Evolutionary conservation across 2,113 vertebrate species (phyloP).

Genomic region (Cheilinus undulatus): DNA sequence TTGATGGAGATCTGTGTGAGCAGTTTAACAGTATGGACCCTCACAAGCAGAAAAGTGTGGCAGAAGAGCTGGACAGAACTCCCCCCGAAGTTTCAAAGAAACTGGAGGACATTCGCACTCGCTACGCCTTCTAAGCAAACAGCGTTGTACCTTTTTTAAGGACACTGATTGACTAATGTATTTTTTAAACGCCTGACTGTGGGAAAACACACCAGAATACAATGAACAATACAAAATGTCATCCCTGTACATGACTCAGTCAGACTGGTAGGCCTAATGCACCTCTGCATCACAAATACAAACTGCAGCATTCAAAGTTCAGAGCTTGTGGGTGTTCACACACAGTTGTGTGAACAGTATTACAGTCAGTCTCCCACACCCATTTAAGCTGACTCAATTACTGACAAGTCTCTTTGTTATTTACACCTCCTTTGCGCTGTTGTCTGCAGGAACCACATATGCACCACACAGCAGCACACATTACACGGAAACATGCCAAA

Average conservation of each 20-base stretch:
- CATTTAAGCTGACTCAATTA: not conserved
- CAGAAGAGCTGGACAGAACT: conserved; percentile 95
- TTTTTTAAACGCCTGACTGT: not conserved
- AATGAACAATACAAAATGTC: not conserved
- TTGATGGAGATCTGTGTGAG: conserved; percentile 98
- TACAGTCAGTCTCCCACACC: no score
- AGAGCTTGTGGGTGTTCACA: not conserved
- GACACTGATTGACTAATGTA: not conserved
- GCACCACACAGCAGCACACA: not conserved
- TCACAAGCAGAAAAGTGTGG: conserved; percentile 97
- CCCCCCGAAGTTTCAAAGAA: conserved; percentile 98
- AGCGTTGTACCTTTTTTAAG: not conserved
- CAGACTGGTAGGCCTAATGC: not conserved
- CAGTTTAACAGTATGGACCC: conserved; percentile 99
- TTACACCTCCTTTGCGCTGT: not conserved
- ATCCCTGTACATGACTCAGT: not conserved
- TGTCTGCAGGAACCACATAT: conserved; percentile 10
- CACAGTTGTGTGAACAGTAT: not conserved
- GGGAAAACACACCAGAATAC: not conserved
- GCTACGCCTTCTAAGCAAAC: conserved; percentile 92
- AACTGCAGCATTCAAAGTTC: no score
- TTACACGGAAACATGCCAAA: not conserved
- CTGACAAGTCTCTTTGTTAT: conserved; percentile 5
- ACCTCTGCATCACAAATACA: no score
- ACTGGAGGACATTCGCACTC: conserved; percentile 97